These are phyloP conservation scores for Etia nguti DNA, from an alignment of 2,113 vertebrate genomes.

Conservation along the genomic window DNA sequence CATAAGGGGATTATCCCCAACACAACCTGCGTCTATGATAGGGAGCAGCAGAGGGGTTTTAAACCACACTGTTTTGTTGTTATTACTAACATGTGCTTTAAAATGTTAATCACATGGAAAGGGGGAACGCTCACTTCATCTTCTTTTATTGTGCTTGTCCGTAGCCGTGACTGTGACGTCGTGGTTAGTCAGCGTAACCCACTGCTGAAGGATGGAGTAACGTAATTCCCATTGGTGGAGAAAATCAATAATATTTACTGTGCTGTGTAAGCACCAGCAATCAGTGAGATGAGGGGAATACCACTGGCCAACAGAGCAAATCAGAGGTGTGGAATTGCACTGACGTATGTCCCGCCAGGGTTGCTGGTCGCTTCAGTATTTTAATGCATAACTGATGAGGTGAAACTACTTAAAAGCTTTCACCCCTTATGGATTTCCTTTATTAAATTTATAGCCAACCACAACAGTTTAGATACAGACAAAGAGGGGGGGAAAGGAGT, in stretches of 20 bases:
- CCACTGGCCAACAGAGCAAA: neutral
- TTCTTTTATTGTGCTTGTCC: neutral
- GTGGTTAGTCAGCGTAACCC: neutral
- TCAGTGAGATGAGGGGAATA: neutral
- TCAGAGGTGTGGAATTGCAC: neutral
- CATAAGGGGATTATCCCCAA: constrained; percentile 42
- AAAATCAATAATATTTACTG: constrained; percentile 35
- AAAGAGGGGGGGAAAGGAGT: neutral
- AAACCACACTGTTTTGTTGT: neutral
- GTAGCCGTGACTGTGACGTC: neutral
- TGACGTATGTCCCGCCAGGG: neutral
- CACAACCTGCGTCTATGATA: neutral
- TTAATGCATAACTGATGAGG: constrained; percentile 16
- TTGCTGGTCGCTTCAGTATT: neutral
- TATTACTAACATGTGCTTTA: neutral
- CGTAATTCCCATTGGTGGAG: neutral
- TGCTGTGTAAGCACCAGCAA: constrained; percentile 2
- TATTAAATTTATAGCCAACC: neutral
- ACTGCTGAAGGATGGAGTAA: neutral
- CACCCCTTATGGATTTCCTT: neutral
- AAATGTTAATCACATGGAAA: neutral
- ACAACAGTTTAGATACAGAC: neutral
- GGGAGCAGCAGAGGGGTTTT: neutral
- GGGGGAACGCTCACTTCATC: neutral
- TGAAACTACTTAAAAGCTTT: constrained; percentile 16